Conservation (phyloP, 2,113 vertebrate species). For the Quiscalus mexicanus region DNA sequence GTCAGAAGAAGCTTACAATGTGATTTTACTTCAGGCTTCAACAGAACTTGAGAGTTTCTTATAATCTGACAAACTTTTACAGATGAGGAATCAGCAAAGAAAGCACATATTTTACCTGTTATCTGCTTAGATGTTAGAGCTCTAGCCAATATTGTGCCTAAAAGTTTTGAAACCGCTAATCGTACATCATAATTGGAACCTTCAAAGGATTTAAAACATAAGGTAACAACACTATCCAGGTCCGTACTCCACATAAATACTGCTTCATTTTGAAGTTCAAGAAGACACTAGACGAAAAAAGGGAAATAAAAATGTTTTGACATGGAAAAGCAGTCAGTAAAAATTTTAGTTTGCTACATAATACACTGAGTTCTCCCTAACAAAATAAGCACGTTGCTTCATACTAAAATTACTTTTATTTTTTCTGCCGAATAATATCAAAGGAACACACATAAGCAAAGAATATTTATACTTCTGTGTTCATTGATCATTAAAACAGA, state of each 20-base stretch:
- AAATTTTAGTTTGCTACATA: background rate
- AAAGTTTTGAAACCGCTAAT: slow-evolving; percentile 84
- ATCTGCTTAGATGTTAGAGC: slow-evolving; percentile 79
- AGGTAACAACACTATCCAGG: slow-evolving; percentile 87
- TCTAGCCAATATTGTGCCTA: slow-evolving; percentile 88
- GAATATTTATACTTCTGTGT: background rate
- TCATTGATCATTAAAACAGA: background rate
- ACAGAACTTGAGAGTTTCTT: background rate
- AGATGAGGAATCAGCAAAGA: background rate
- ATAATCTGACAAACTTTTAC: background rate
- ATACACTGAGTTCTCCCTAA: background rate
- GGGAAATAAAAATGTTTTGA: background rate
- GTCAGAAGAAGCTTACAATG: background rate
- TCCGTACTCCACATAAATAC: slow-evolving; percentile 90
- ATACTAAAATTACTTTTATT: background rate
- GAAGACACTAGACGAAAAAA: slow-evolving; percentile 82
- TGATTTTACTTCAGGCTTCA: background rate
- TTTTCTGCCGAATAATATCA: background rate
- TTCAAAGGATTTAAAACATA: slow-evolving; percentile 94
- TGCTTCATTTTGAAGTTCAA: slow-evolving; percentile 93
- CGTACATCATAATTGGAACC: slow-evolving; percentile 89
- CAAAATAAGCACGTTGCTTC: background rate
- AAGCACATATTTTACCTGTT: slow-evolving; percentile 73
- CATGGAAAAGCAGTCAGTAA: background rate
- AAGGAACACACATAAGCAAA: background rate